Percentiles rank a stretch among this genome's conserved stretches.
Conservation (phyloP, 2,888 invertebrate genomes). For the Leptodirus hochenwartii region DNA sequence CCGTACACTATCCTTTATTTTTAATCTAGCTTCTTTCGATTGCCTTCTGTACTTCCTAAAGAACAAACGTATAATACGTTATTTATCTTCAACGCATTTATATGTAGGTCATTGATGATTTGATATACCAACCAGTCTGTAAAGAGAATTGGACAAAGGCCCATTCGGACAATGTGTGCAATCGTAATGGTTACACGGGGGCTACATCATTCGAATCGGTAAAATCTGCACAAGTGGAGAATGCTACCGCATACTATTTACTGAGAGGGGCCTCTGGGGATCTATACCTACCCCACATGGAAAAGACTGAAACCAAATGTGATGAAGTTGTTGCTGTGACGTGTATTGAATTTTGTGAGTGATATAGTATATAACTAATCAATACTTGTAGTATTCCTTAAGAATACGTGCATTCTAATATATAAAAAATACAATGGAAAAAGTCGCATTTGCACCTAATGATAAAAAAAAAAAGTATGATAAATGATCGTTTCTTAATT, state of each 20-base stretch:
- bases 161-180: slow-evolving; percentile 35
- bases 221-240: slow-evolving; percentile 1
- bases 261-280: slow-evolving; percentile 16
- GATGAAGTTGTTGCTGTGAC: slow-evolving; percentile 31
- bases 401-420: too few relatives aligned
- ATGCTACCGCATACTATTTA: slow-evolving; percentile 15
- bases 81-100: too few relatives aligned
- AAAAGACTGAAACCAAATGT: slow-evolving; percentile 25
- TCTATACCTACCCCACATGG: slow-evolving; percentile 28
- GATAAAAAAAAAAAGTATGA: too few relatives aligned
- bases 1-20: slow-evolving; percentile 13
- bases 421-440: too few relatives aligned
- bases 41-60: too few relatives aligned
- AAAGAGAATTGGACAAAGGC: slow-evolving; percentile 33
- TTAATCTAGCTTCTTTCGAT: slow-evolving; percentile 11
- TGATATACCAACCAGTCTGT: slow-evolving; percentile 30
- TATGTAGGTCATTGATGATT: slow-evolving; percentile 14
- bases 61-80: too few relatives aligned
- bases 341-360: slow-evolving; percentile 36
- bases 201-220: slow-evolving; percentile 22
- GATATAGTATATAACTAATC: too few relatives aligned
- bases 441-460: too few relatives aligned
- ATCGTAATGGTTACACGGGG: slow-evolving; percentile 32
- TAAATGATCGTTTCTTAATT: too few relatives aligned
- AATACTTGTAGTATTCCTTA: too few relatives aligned